Base-by-base conservation (phyloP, 2,113 vertebrate species). In the Rhinolophus ferrumequinum region DNA sequence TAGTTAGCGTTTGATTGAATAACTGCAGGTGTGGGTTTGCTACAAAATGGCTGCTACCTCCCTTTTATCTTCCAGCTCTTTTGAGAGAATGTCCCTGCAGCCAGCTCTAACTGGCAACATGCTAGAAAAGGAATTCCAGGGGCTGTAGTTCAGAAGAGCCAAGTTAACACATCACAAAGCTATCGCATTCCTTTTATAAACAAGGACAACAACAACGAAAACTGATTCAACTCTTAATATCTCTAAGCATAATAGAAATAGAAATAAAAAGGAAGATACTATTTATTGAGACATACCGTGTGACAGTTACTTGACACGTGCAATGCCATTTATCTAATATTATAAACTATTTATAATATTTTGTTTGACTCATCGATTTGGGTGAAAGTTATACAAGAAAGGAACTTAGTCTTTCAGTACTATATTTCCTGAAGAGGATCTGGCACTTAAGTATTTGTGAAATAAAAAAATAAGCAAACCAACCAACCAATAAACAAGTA, bases 1-100 rank as follows among this genome's bases (percentile, higher is more conserved):
- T 67, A 77, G 24, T 92, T 88, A 84, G 6, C 56, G 6, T 85
- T 88, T 90, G 44, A 85, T 47, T 93, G 44, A 84, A 82, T 66
- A 70, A 24, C 33, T 54, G 13, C 88, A 79, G 12, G 1, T 85
- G 4, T 16, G 26, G 47, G 30, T 85, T 62, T 35, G 44, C 54
- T 81, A 41, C 66, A 88, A 30, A 93, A 58, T 28, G 56, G 7
- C 15, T 54, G 3, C 72, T 91, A 33, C 54, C n/a, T 79, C 8
- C 24, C 15, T 86, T 56, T 2, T 13, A 11, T 47, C 24, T 38
- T 12, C 58, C 3, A 72, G 2, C 33, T 70, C 33, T 62, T 33
- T 69, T 58, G 6, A 50, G 15, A 88, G 6, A 93, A 35, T 19
- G 41, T 35, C 2, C 6, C n/a, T 85, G 19, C 8, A 50, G 4